A percentile compares a stretch with the other conserved stretches of the same genome.
Conservation (phyloP, 2,113 vertebrate genomes). For the Elephas maximus region DNA sequence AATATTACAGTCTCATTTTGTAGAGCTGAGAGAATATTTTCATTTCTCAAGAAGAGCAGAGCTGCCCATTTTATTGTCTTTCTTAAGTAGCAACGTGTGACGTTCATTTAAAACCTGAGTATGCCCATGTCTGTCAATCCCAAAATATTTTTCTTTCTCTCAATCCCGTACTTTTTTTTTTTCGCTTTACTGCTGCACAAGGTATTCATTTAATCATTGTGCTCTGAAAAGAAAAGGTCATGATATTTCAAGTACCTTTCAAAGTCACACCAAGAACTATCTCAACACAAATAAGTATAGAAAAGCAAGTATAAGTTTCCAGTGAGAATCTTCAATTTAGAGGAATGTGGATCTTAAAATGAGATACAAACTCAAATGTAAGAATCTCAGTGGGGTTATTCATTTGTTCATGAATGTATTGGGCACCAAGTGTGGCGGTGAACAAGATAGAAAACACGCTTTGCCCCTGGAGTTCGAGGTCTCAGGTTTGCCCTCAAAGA, state of each 20-base stretch:
- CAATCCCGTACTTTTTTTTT: not conserved
- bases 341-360: not conserved
- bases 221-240: slow-evolving; percentile 61
- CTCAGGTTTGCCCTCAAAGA: not conserved
- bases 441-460: not conserved
- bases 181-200: not conserved
- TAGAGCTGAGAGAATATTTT: slow-evolving; percentile 69
- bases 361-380: slow-evolving; percentile 10
- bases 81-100: slow-evolving; percentile 50
- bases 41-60: slow-evolving; percentile 49
- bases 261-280: slow-evolving; percentile 57
- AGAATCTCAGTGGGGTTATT: not conserved
- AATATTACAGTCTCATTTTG: slow-evolving; percentile 58
- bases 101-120: slow-evolving; percentile 64
- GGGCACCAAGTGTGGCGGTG: not conserved
- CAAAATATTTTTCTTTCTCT: slow-evolving; percentile 31
- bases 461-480: not conserved
- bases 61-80: slow-evolving; percentile 23
- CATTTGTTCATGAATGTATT: not conserved
- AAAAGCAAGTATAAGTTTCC: slow-evolving; percentile 25
- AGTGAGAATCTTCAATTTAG: not conserved
- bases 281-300: slow-evolving; percentile 8
- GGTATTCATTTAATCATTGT: not conserved
- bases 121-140: not conserved
- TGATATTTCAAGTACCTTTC: slow-evolving; percentile 62